These are phyloP conservation scores for Leuctra nigra DNA, from an alignment of 2,888 invertebrate species.

Conservation along the genomic window DNA sequence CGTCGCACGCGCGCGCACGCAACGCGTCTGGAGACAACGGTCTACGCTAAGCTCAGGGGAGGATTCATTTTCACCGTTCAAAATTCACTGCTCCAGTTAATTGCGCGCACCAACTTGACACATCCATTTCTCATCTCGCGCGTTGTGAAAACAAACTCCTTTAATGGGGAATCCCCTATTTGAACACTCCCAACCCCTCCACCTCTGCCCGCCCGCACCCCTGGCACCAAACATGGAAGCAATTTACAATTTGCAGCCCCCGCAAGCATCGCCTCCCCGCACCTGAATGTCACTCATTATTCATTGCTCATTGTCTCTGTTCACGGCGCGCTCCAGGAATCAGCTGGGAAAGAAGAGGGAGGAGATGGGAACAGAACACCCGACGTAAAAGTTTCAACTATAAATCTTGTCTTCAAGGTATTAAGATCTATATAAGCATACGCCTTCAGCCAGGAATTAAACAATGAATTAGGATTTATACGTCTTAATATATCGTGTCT, in stretches of 20 bases:
- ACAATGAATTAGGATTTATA: slow-evolving; percentile 17
- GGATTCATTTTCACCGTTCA: slow-evolving; percentile 1
- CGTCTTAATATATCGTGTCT: slow-evolving; percentile 11
- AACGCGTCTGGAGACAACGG: too few relatives aligned
- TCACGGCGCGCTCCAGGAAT: background rate
- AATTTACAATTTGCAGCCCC: slow-evolving; percentile 12
- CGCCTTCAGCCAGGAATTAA: slow-evolving; percentile 13
- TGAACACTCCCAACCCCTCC: background rate
- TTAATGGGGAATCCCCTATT: slow-evolving; percentile 4
- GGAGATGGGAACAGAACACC: background rate
- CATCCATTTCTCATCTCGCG: slow-evolving; percentile 4
- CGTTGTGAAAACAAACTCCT: background rate
- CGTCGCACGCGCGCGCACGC: too few relatives aligned
- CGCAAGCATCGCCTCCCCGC: background rate
- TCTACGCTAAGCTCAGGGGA: too few relatives aligned
- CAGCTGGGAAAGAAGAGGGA: slow-evolving; percentile 10
- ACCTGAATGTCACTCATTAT: slow-evolving; percentile 17
- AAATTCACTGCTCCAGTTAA: slow-evolving; percentile 16
- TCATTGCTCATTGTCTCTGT: slow-evolving; percentile 15
- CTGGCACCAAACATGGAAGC: slow-evolving; percentile 7
- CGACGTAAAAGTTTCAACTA: slow-evolving; percentile 11
- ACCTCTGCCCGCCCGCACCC: background rate
- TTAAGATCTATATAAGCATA: slow-evolving; percentile 18
- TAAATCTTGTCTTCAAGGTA: slow-evolving; percentile 16
- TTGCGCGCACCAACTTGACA: slow-evolving; percentile 6